These are phyloP conservation scores for Belgica antarctica DNA, from an alignment of 2,888 invertebrate genomes.

Conservation along the genomic window DNA sequence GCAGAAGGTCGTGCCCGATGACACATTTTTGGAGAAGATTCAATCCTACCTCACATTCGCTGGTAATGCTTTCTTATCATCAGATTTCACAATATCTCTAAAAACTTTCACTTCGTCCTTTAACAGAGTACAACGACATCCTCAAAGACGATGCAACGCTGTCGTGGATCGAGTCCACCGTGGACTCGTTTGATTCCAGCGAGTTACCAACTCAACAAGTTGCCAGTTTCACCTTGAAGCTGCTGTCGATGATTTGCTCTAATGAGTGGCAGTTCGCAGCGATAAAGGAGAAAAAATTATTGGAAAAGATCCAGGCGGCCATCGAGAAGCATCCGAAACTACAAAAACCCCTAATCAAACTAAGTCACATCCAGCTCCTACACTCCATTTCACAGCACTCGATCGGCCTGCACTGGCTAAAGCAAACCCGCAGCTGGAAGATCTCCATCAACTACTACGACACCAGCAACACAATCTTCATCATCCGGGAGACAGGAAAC, in stretches of 20 bases:
- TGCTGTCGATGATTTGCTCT: conserved; percentile 57
- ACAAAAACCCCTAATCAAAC: conserved; percentile 62
- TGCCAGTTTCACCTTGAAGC: conserved; percentile 63
- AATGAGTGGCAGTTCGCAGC: conserved; percentile 38
- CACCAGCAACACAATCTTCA: conserved; percentile 68
- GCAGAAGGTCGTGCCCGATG: conserved; percentile 44
- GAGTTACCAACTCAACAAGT: conserved; percentile 55
- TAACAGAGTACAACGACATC: conserved; percentile 51
- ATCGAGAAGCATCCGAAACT: conserved; percentile 47
- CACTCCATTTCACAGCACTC: conserved; percentile 61
- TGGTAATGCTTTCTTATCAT: conserved; percentile 19
- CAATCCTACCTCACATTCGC: conserved; percentile 19
- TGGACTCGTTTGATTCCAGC: conserved; percentile 52
- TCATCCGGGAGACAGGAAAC: conserved; percentile 65
- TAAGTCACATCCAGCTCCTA: conserved; percentile 66
- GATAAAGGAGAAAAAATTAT: conserved; percentile 25
- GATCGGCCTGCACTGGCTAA: conserved; percentile 66
- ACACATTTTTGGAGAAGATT: conserved; percentile 39
- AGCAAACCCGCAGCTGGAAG: conserved; percentile 64
- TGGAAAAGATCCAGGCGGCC: conserved; percentile 46
- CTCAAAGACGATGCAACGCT: conserved; percentile 52
- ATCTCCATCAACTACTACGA: conserved; percentile 64
- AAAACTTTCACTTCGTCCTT: too few species aligned
- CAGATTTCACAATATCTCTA: not conserved
- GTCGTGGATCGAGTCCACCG: conserved; percentile 56